Evolutionary conservation across 2,888 invertebrate genomes (phyloP).

Genomic region (Chouioia cunea): DNA sequence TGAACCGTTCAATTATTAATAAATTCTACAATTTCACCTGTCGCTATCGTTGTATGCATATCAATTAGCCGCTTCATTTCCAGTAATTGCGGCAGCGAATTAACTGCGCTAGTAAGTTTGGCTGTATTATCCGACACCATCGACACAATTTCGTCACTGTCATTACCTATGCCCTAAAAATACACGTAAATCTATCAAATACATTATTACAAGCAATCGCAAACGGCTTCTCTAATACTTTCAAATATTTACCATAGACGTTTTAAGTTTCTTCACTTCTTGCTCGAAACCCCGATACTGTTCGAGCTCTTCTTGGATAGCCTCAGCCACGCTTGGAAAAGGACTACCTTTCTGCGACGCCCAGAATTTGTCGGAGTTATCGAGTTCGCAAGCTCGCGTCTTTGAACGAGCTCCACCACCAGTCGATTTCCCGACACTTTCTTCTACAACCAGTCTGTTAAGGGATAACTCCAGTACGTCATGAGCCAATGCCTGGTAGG

Average conservation of each 20-base stretch:
- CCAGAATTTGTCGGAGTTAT: slow-evolving; percentile 93
- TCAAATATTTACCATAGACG: slow-evolving; percentile 87
- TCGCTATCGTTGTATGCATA: slow-evolving; percentile 98
- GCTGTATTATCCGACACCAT: slow-evolving; percentile 94
- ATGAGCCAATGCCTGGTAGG: slow-evolving; percentile 97
- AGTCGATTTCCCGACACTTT: slow-evolving; percentile 71
- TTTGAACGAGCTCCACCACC: slow-evolving; percentile 80
- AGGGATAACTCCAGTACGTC: slow-evolving; percentile 93
- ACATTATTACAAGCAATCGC: neutral
- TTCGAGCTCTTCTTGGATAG: slow-evolving; percentile 98
- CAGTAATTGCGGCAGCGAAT: slow-evolving; percentile 94
- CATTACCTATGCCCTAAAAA: slow-evolving; percentile 82
- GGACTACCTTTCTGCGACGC: slow-evolving; percentile 92
- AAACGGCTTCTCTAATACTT: neutral
- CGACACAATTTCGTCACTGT: slow-evolving; percentile 85
- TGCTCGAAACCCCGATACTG: slow-evolving; percentile 94
- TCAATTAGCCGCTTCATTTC: slow-evolving; percentile 98
- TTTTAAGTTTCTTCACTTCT: slow-evolving; percentile 94
- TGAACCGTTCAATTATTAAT: slow-evolving; percentile 7
- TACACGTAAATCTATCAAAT: slow-evolving; percentile 15
- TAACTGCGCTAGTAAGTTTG: slow-evolving; percentile 93
- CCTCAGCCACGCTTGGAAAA: slow-evolving; percentile 95
- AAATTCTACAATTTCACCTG: slow-evolving; percentile 72
- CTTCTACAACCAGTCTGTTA: slow-evolving; percentile 83
- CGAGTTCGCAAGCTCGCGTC: slow-evolving; percentile 90